Base-by-base conservation (phyloP, 1,140 invertebrate genomes). In the Cylas formicarius region DNA sequence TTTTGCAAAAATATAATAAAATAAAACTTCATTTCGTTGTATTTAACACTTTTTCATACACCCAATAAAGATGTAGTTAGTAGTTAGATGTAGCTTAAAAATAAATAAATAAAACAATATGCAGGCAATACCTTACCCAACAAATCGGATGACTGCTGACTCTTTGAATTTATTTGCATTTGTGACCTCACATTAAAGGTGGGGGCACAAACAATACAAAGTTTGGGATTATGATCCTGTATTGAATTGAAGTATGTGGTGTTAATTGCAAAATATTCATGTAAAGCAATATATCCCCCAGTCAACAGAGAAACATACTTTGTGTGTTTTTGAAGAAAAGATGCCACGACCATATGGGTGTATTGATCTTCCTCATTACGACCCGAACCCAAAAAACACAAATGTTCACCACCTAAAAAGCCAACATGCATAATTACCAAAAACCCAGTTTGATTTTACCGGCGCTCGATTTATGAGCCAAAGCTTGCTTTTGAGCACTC, bases 291-390 rank as follows among this genome's bases (percentile, higher is more conserved):
- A 72, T 95, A 98, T 8, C 95, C 95, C 46, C 91, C 92, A 53
- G 83, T 82, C 7, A 96, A 76, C 67, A 97, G 78, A 42, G 90
- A 93, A 18, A 99, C 88, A 67, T 91, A 94, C 51, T 86, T 81
- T 0, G 86, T 89, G 60, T 92, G 87, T 65, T 90, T 88, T 68
- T 97, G 93, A 23, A 99, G 72, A 69, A 99, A 98, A 43, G 90
- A 91, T 6, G 94, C 90, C 7, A 98, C 87, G 18, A 97, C 93
- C 96, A 99, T 99, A 60, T 97, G 86, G 3, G 95, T 90, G 66
- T 94, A 95, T 60, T 88, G 87, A 67, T 98, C 95, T 69, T 97
- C 93, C 62, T 96, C 90, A 57, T 90, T 83, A 21, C 89, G 76
- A 4, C 95, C 95, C 56, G 90, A 95, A 34, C 96, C 96, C 54